A percentile compares a stretch with the other conserved stretches of the same genome.
These are phyloP conservation scores for Chironomus riparius DNA, from an alignment of 2,888 invertebrate genomes.

Conservation along the genomic window DNA sequence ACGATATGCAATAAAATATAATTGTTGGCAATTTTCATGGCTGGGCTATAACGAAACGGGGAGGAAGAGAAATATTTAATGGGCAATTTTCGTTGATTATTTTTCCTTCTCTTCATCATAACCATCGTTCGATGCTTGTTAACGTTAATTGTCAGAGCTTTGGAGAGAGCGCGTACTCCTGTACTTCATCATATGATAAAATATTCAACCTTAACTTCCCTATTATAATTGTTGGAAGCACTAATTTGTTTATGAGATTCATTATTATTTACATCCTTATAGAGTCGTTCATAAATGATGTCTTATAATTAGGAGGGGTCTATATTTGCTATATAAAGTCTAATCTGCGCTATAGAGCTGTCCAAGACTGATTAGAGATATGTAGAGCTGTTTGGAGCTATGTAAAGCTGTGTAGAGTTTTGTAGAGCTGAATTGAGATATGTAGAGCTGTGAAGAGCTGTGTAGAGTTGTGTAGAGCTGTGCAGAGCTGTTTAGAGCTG, in stretches of 20 bases:
- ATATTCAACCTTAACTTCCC: neutral
- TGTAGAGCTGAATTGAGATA: too few relatives aligned
- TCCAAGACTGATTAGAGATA: too few relatives aligned
- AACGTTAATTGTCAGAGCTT: neutral
- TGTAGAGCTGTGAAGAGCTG: too few relatives aligned
- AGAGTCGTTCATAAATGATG: neutral
- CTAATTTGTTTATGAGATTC: constrained; percentile 8
- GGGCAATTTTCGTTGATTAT: constrained; percentile 21
- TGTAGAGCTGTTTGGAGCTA: too few relatives aligned
- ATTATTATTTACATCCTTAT: neutral
- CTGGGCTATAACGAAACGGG: neutral
- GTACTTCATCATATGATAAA: neutral
- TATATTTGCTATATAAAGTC: too few relatives aligned
- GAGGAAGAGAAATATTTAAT: constrained; percentile 7
- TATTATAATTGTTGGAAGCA: neutral
- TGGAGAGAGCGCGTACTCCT: neutral
- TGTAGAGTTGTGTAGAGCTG: too few relatives aligned
- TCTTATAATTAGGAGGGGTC: neutral
- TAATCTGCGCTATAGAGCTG: too few relatives aligned
- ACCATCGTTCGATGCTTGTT: neutral
- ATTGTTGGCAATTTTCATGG: constrained; percentile 24
- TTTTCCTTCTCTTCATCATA: neutral
- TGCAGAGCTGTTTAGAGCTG: too few relatives aligned
- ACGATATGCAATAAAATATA: constrained; percentile 24
- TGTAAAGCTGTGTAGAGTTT: too few relatives aligned